Evolutionary conservation across 1,140 invertebrate species (phyloP).

Genomic region (Drosophila varians): DNA sequence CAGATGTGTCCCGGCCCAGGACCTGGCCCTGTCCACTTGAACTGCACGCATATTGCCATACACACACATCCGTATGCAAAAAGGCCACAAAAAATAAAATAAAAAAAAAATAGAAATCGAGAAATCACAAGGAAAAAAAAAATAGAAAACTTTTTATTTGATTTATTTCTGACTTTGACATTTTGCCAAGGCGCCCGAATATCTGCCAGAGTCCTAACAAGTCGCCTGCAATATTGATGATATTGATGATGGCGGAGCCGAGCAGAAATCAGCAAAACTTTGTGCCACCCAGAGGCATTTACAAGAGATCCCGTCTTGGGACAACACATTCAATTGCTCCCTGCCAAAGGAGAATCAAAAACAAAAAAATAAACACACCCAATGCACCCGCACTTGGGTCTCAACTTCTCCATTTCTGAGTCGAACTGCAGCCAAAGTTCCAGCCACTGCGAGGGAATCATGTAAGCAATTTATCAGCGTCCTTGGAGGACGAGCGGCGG

Average conservation of each 20-base stretch:
- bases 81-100: neutral
- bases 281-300: slow-evolving; percentile 50
- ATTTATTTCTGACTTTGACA: slow-evolving; percentile 51
- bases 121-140: slow-evolving; percentile 10
- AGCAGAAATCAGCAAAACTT: slow-evolving; percentile 43
- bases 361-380: neutral
- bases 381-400: slow-evolving; percentile 23
- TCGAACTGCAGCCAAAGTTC: slow-evolving; percentile 31
- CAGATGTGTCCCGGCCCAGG: slow-evolving; percentile 25
- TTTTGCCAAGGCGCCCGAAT: slow-evolving; percentile 39
- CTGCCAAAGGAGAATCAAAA: neutral
- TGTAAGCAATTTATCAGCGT: slow-evolving; percentile 72
- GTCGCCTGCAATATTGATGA: slow-evolving; percentile 64
- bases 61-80: slow-evolving; percentile 15
- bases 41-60: slow-evolving; percentile 31
- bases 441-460: slow-evolving; percentile 25
- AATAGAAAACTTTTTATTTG: slow-evolving; percentile 49
- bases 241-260: slow-evolving; percentile 26
- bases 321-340: slow-evolving; percentile 38
- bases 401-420: neutral
- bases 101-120: slow-evolving; percentile 1
- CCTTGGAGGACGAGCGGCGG: slow-evolving; percentile 33
- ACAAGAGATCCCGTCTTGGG: slow-evolving; percentile 41
- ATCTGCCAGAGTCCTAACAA: slow-evolving; percentile 23
- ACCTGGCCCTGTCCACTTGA: slow-evolving; percentile 16